Conservation (phyloP, 1,140 invertebrate species). For the Reticulitermes speratus region DNA sequence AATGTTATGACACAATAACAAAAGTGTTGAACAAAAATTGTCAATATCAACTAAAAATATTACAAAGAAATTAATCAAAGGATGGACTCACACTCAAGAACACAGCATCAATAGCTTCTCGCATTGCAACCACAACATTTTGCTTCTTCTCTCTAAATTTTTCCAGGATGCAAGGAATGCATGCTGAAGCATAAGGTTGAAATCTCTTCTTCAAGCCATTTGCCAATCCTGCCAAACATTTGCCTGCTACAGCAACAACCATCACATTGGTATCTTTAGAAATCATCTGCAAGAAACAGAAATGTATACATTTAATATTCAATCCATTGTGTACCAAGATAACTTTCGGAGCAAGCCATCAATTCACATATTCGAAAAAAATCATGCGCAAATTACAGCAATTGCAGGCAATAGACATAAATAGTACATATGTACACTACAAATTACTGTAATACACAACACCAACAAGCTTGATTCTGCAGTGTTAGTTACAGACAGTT, state of each 20-base stretch:
- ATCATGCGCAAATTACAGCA: not conserved
- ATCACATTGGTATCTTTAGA: constrained; percentile 96
- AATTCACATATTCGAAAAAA: not conserved
- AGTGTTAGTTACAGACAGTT: no score
- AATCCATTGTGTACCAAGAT: not conserved
- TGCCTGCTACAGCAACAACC: constrained; percentile 82
- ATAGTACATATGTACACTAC: no score
- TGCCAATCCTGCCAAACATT: constrained; percentile 81
- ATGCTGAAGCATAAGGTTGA: constrained; percentile 75
- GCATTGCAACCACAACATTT: constrained; percentile 79
- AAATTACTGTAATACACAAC: no score
- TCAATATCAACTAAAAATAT: not conserved
- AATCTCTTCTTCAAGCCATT: constrained; percentile 87
- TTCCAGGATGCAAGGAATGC: constrained; percentile 79
- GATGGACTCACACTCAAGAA: constrained; percentile 69
- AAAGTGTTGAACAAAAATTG: not conserved
- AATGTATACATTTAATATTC: not conserved
- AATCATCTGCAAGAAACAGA: constrained; percentile 60
- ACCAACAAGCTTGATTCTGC: no score
- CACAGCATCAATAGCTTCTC: constrained; percentile 91
- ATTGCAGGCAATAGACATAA: not conserved
- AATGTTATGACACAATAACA: not conserved
- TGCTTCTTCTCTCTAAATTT: constrained; percentile 99
- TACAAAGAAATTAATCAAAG: not conserved
- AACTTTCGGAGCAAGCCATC: not conserved